Percentiles rank a stretch among this genome's conserved stretches.
Conservation (phyloP, 1,140 invertebrate genomes). For the Nasonia giraulti region DNA sequence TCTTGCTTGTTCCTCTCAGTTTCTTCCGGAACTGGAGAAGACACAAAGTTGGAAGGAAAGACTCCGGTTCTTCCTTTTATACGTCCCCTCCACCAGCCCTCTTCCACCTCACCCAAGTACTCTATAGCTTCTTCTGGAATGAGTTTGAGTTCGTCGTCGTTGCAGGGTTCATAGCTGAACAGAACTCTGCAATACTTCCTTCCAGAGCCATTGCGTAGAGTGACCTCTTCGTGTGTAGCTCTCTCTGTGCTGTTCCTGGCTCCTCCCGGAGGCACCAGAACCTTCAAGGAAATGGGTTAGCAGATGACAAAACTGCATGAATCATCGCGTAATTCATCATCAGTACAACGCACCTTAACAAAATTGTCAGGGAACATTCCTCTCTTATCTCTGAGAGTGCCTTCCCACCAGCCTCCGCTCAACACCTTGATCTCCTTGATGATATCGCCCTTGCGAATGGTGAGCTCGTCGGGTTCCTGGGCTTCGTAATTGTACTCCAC, state of each 20-base stretch:
- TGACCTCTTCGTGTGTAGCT: conserved; percentile 58
- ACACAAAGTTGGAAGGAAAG: conserved; percentile 96
- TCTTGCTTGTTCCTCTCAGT: conserved; percentile 58
- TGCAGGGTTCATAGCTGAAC: conserved; percentile 92
- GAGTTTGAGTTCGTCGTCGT: conserved; percentile 92
- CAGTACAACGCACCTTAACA: conserved; percentile 79
- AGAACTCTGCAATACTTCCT: conserved; percentile 86
- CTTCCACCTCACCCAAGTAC: conserved; percentile 91
- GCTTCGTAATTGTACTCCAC: conserved; percentile 89
- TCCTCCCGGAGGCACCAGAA: conserved; percentile 36
- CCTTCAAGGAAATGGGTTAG: conserved; percentile 5
- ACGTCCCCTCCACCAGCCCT: conserved; percentile 92
- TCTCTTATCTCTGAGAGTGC: conserved; percentile 88
- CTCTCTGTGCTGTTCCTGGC: conserved; percentile 49
- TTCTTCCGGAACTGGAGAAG: conserved; percentile 62
- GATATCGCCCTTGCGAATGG: conserved; percentile 90
- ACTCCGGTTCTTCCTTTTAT: conserved; percentile 86
- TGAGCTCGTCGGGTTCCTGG: conserved; percentile 88
- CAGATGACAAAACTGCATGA: background rate
- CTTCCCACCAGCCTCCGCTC: conserved; percentile 97
- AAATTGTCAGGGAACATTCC: conserved; percentile 99
- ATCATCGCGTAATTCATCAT: background rate
- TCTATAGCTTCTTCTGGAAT: conserved; percentile 91
- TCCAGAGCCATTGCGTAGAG: conserved; percentile 67
- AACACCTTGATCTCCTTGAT: conserved; percentile 89